These are phyloP conservation scores for Aphelenchoides avenae DNA, from an alignment of 1,140 invertebrate species.

Conservation along the genomic window DNA sequence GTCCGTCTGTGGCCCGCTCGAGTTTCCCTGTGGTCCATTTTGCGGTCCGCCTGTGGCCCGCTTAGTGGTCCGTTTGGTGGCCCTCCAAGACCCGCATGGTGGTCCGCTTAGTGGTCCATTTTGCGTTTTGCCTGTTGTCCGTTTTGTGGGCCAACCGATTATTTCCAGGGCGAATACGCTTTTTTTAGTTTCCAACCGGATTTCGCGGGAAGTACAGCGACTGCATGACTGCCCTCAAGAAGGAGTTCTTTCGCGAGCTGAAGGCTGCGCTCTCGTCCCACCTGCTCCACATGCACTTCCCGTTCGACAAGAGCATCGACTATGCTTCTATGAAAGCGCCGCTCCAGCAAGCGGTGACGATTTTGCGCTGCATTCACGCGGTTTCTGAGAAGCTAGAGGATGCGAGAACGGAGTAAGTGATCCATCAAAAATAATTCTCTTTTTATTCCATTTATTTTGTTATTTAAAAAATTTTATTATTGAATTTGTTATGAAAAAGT, in stretches of 20 bases:
- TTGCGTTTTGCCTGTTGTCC: neutral
- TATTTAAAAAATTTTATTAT: neutral
- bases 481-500: slow-evolving; percentile 3
- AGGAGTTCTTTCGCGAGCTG: slow-evolving; percentile 20
- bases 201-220: too few relatives aligned
- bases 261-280: slow-evolving; percentile 2
- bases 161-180: slow-evolving; percentile 4
- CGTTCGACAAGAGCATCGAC: slow-evolving; percentile 26
- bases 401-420: too few relatives aligned
- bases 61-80: neutral
- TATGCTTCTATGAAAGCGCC: slow-evolving; percentile 11
- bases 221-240: too few relatives aligned
- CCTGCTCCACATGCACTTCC: slow-evolving; percentile 26
- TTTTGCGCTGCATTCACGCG: slow-evolving; percentile 18
- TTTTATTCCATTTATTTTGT: neutral
- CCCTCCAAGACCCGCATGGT: too few relatives aligned
- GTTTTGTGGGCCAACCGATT: slow-evolving; percentile 9
- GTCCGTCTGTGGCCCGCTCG: too few relatives aligned
- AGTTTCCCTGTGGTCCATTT: too few relatives aligned
- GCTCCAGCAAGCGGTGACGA: slow-evolving; percentile 20
- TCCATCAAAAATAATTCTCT: too few relatives aligned
- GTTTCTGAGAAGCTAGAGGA: too few relatives aligned
- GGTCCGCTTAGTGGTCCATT: neutral
- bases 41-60: too few relatives aligned
- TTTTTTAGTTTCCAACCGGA: slow-evolving; percentile 15